Conservation (phyloP, 2,113 vertebrate species). For the Eulacestoma nigropectus region DNA sequence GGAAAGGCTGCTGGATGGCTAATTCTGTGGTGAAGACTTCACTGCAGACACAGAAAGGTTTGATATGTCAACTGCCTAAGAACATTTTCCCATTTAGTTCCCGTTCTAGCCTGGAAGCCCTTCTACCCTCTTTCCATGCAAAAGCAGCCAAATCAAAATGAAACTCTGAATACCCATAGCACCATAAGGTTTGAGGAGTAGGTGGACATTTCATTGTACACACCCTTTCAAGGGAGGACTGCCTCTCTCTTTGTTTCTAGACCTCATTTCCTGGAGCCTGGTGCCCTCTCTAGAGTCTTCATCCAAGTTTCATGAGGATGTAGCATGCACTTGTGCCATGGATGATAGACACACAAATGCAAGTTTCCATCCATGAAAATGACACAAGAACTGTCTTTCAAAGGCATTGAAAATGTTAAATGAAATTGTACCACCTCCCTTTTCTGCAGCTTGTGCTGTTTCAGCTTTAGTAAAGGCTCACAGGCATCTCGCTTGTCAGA, state of each 20-base stretch:
- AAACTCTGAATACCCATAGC: not conserved
- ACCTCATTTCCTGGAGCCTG: not conserved
- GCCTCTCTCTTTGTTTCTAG: not conserved
- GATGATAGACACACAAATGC: not conserved
- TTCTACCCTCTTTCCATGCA: not conserved
- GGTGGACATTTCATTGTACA: not conserved
- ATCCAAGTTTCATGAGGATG: not conserved
- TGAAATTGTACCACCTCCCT: not conserved
- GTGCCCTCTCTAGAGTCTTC: not conserved
- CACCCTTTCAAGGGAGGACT: not conserved
- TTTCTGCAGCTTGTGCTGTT: not conserved
- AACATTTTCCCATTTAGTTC: not conserved
- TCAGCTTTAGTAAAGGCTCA: not conserved
- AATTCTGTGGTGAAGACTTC: not conserved
- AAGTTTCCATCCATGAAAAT: not conserved
- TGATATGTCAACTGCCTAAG: not conserved
- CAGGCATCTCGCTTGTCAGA: not conserved
- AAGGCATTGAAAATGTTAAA: not conserved
- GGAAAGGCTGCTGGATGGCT: not conserved
- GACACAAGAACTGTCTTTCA: not conserved
- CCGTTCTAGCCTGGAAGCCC: not conserved
- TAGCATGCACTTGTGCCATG: fast-evolving
- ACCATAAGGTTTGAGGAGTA: not conserved
- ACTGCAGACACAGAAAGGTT: not conserved
- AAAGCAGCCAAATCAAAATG: not conserved